Evolutionary conservation across 2,888 invertebrate genomes (phyloP).

Genomic region (Rutpela maculata): DNA sequence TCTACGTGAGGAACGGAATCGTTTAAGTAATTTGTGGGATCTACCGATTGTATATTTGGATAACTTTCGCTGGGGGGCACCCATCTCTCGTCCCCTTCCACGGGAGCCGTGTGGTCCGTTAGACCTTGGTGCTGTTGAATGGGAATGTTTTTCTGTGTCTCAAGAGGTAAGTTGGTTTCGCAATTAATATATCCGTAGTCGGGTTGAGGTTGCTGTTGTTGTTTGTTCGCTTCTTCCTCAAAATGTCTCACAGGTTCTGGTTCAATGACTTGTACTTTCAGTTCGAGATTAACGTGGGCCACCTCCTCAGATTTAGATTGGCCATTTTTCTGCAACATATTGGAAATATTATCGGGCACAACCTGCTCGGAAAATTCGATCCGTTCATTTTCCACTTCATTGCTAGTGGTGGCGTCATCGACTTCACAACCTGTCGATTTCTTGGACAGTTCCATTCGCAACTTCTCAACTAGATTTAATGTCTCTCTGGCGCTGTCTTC

Average conservation of each 20-base stretch:
- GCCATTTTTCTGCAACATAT: slow-evolving; percentile 46
- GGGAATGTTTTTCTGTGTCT: slow-evolving; percentile 65
- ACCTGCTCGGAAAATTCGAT: slow-evolving; percentile 68
- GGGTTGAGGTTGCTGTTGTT: slow-evolving; percentile 38
- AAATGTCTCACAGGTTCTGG: slow-evolving; percentile 48
- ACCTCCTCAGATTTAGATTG: slow-evolving; percentile 52
- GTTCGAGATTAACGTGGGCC: slow-evolving; percentile 59
- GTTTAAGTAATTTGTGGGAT: slow-evolving; percentile 54
- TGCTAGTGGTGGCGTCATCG: slow-evolving; percentile 70
- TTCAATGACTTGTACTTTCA: slow-evolving; percentile 61
- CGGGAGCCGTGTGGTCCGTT: slow-evolving; percentile 70
- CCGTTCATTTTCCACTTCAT: slow-evolving; percentile 69
- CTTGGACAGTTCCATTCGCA: slow-evolving; percentile 84
- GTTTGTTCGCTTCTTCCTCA: slow-evolving; percentile 42
- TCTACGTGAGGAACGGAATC: slow-evolving; percentile 51
- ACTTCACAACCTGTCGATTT: slow-evolving; percentile 75
- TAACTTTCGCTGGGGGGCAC: slow-evolving; percentile 77
- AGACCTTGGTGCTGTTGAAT: slow-evolving; percentile 65
- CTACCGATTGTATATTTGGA: slow-evolving; percentile 60
- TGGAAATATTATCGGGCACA: slow-evolving; percentile 65
- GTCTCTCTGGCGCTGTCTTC: slow-evolving; percentile 91
- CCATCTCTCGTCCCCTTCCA: slow-evolving; percentile 79
- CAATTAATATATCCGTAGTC: slow-evolving; percentile 62
- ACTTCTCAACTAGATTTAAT: slow-evolving; percentile 87
- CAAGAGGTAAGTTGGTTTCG: slow-evolving; percentile 70